phyloP scores from a whole-genome alignment of 2,113 vertebrate species.

The Ploceus nigricollis region DNA sequence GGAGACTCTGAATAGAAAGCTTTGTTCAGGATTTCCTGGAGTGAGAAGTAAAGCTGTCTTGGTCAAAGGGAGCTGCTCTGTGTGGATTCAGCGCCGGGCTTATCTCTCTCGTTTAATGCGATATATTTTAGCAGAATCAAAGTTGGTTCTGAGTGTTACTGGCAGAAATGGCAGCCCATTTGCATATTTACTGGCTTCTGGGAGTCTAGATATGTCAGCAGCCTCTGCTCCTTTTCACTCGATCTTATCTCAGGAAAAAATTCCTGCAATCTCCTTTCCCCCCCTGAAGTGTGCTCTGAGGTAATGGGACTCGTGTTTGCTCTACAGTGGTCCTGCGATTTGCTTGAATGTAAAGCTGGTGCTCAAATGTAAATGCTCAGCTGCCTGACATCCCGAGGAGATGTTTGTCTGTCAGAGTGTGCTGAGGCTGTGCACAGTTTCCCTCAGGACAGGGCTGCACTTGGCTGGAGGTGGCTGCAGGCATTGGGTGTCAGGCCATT shows the following conservation, averaged over 20 bases:
- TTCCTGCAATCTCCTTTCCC: not conserved
- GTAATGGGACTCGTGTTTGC: not conserved
- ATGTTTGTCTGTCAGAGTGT: not conserved
- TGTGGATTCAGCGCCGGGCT: not conserved
- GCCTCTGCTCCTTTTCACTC: not conserved
- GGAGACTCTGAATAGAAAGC: not conserved
- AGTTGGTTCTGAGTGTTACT: not conserved
- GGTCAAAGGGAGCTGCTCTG: not conserved
- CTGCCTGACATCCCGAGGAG: not conserved
- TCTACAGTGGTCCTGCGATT: not conserved
- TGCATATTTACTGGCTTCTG: not conserved
- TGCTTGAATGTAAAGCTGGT: not conserved
- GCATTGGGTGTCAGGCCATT: rapidly evolving
- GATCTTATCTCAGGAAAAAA: constrained; percentile 23
- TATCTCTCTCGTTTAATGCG: not conserved
- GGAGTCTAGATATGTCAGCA: not conserved
- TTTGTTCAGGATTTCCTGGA: not conserved
- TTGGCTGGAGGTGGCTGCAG: not conserved
- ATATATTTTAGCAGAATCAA: not conserved
- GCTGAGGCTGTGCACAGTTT: not conserved
- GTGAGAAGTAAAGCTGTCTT: not conserved
- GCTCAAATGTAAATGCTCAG: not conserved
- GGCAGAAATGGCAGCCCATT: not conserved
- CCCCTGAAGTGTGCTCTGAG: not conserved
- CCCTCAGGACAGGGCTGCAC: not conserved